phyloP scores from a whole-genome alignment of 1,140 invertebrate species.

The Danaus melanippus region DNA sequence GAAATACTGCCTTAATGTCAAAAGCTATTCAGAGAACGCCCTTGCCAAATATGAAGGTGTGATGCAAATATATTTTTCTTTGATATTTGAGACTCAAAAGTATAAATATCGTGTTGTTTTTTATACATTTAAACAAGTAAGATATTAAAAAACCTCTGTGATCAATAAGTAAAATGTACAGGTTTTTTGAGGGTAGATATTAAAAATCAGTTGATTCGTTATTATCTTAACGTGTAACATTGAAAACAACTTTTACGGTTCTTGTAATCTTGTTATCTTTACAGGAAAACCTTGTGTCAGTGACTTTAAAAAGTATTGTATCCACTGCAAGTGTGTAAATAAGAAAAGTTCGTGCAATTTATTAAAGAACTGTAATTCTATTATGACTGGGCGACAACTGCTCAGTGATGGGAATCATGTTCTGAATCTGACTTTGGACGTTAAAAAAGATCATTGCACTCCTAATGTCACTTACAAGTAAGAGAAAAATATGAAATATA shows the following conservation, averaged over 20 bases:
- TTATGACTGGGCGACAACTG: neutral
- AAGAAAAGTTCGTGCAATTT: slow-evolving; percentile 23
- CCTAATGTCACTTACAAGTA: slow-evolving; percentile 23
- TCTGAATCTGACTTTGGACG: slow-evolving; percentile 19
- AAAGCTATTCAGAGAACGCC: neutral
- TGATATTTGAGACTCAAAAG: too few species aligned
- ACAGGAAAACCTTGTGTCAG: slow-evolving; percentile 19
- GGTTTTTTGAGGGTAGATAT: too few species aligned
- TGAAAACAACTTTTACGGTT: slow-evolving; percentile 4
- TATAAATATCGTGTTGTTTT: too few species aligned
- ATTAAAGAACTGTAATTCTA: slow-evolving; percentile 20
- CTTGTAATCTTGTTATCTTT: slow-evolving; percentile 2
- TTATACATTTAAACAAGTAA: too few species aligned
- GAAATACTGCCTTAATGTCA: slow-evolving; percentile 9
- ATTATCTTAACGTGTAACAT: too few species aligned
- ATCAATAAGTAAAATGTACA: too few species aligned
- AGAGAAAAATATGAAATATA: too few species aligned
- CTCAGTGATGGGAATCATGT: slow-evolving; percentile 2
- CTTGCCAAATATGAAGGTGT: neutral
- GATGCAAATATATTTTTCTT: too few species aligned
- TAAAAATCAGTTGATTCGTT: too few species aligned
- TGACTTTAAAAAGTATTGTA: slow-evolving; percentile 18
- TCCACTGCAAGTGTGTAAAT: slow-evolving; percentile 31
- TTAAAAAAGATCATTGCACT: slow-evolving; percentile 26
- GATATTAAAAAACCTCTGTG: too few species aligned